phyloP scores from a whole-genome alignment of 2,113 vertebrate genomes.

The Neofelis nebulosa region DNA sequence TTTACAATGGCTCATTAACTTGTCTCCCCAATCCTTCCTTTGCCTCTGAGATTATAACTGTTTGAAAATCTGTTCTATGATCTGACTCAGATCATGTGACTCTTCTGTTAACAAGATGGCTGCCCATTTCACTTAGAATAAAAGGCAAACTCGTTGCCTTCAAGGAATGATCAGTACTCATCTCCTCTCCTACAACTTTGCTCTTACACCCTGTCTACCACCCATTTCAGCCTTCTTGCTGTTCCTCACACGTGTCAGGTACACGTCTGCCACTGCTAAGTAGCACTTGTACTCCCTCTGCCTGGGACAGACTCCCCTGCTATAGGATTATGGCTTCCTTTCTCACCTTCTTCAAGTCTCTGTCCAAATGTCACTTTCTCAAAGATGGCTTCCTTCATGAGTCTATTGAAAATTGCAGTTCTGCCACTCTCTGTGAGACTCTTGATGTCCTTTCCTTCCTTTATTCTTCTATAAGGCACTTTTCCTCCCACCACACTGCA shows the following conservation, averaged over 20 bases:
- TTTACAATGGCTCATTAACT: not conserved
- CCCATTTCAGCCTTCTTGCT: not conserved
- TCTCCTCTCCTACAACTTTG: not conserved
- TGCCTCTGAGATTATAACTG: not conserved
- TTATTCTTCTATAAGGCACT: not conserved
- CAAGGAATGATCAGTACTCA: not conserved
- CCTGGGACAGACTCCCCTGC: not conserved
- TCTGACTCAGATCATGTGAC: not conserved
- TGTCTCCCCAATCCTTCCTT: not conserved
- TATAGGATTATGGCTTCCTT: not conserved
- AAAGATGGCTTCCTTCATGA: not conserved
- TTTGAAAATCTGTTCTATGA: not conserved
- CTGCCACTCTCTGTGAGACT: not conserved
- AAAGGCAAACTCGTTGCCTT: not conserved
- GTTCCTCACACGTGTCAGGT: not conserved
- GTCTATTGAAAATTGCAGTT: not conserved
- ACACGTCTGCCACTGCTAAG: not conserved
- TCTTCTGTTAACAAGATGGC: not conserved
- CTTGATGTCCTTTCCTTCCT: not conserved
- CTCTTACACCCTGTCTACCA: not conserved
- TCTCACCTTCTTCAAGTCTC: not conserved
- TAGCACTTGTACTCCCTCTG: not conserved
- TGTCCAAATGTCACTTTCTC: not conserved
- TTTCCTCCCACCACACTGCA: not conserved
- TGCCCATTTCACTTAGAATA: not conserved